Evolutionary conservation across 2,888 invertebrate genomes (phyloP).

Genomic region (Lasioglossum pauxillum): DNA sequence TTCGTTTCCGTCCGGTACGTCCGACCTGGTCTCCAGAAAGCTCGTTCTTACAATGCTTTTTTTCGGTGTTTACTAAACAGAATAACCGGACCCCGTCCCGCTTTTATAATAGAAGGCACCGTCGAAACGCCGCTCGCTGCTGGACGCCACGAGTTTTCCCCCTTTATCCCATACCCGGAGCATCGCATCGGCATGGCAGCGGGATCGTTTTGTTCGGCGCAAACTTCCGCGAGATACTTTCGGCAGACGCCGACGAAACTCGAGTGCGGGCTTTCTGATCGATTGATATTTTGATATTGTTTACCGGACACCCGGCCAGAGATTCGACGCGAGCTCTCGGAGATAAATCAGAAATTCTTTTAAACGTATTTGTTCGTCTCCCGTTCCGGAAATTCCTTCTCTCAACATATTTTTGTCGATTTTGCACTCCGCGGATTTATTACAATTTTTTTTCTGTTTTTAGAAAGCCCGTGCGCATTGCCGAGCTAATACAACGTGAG

Average conservation of each 20-base stretch:
- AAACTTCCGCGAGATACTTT: slow-evolving; percentile 42
- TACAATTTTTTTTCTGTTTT: not conserved
- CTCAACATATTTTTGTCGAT: not conserved
- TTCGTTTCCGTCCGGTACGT: slow-evolving; percentile 56
- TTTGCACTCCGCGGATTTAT: not conserved
- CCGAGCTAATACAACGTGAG: not conserved
- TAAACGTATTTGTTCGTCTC: not conserved
- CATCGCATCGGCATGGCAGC: not conserved
- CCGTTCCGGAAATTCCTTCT: not conserved
- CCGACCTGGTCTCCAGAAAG: slow-evolving; percentile 38
- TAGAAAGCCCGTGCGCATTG: not conserved
- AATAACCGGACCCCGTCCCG: slow-evolving; percentile 36
- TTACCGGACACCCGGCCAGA: not conserved
- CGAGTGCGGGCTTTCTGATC: slow-evolving; percentile 18
- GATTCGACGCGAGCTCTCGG: not conserved
- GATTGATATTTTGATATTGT: slow-evolving; percentile 55
- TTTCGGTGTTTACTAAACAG: slow-evolving; percentile 61
- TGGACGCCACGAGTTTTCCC: slow-evolving; percentile 30
- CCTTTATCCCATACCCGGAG: not conserved
- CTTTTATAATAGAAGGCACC: slow-evolving; percentile 45
- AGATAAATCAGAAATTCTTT: not conserved
- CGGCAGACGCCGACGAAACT: slow-evolving; percentile 34
- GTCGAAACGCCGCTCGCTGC: slow-evolving; percentile 15
- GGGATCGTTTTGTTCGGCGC: slow-evolving; percentile 29
- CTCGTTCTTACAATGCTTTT: slow-evolving; percentile 52